These are phyloP conservation scores for Eriocheir sinensis DNA, from an alignment of 1,140 invertebrate species.

Conservation along the genomic window DNA sequence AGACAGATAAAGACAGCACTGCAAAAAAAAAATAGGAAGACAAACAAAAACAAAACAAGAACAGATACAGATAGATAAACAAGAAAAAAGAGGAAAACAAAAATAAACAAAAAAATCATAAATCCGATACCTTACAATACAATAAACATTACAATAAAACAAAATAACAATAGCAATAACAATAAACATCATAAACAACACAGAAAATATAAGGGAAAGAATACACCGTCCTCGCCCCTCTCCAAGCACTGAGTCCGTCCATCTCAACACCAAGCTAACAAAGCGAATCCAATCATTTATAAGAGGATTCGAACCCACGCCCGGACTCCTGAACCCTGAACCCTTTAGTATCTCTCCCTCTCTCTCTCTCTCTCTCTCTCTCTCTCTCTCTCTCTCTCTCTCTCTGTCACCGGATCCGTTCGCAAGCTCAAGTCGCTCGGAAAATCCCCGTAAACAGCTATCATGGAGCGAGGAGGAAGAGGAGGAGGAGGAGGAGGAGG, in stretches of 20 bases:
- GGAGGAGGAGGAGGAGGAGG: background rate
- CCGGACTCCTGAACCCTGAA: background rate
- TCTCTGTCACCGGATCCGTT: too few species aligned
- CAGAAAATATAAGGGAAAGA: background rate
- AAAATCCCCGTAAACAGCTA: background rate
- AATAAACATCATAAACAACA: background rate
- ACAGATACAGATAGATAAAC: too few species aligned
- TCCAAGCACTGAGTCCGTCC: too few species aligned
- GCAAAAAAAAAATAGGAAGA: too few species aligned
- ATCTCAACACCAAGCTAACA: background rate
- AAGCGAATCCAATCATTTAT: background rate
- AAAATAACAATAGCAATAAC: too few species aligned
- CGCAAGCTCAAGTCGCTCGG: background rate
- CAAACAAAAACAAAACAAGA: background rate
- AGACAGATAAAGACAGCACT: too few species aligned
- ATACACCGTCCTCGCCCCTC: background rate
- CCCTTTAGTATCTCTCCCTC: background rate
- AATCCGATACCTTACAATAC: too few species aligned
- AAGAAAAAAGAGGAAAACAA: too few species aligned
- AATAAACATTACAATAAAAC: too few species aligned
- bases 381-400: too few species aligned
- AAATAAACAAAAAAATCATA: background rate
- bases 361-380: too few species aligned
- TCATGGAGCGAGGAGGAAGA: background rate
- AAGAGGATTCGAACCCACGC: background rate